Evolutionary conservation across 1,140 invertebrate species (phyloP), one percentile per base, ranked within the genome.

Genomic region (Aphaenogaster ashmeadi): DNA sequence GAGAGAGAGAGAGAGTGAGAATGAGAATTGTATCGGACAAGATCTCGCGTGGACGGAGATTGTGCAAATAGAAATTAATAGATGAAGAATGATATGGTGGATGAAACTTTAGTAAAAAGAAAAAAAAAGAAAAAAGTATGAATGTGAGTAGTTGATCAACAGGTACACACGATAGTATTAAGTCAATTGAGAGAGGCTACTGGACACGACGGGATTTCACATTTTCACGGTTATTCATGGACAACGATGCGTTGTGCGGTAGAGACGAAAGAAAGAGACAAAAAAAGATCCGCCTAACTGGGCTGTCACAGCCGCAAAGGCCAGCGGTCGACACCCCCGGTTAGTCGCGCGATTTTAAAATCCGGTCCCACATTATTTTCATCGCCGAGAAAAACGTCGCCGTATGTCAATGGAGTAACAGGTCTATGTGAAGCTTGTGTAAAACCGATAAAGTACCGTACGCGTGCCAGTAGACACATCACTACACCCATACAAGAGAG

Each of bases 121-220:
- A 33, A 58, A 84, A 33, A 52, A 41, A 7, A 67, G 11, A 83
- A 60, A 72, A 21, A 41, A 71, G 74, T 58, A 75, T 83, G 80
- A 88, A 75, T 69, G 86, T 60, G 69, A 90, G 38, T 92, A 90
- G 86, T 88, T 64, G 83, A 83, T 89, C 74, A 86, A 86, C 86
- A 89, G 75, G 60, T 88, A 91, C 81, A 91, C 71, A 92, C 86
- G 86, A 93, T 93, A 93, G 93, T 92, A 93, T 93, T 94, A 94
- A 93, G 91, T 93, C 81, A 92, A 94, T 94, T 92, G 87, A 87
- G 69, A 87, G 52, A 69, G 78, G 64, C 87, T 88, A 79, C 89
- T 91, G 87, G 87, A 58, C 64, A 84, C 81, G 86, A 41, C 50
- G 44, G 52, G 58, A 90, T 56, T 89, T 89, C 58, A 72, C 50